Base-by-base conservation (phyloP, 1,140 invertebrate genomes). In the Drosophila chauvacae region DNA sequence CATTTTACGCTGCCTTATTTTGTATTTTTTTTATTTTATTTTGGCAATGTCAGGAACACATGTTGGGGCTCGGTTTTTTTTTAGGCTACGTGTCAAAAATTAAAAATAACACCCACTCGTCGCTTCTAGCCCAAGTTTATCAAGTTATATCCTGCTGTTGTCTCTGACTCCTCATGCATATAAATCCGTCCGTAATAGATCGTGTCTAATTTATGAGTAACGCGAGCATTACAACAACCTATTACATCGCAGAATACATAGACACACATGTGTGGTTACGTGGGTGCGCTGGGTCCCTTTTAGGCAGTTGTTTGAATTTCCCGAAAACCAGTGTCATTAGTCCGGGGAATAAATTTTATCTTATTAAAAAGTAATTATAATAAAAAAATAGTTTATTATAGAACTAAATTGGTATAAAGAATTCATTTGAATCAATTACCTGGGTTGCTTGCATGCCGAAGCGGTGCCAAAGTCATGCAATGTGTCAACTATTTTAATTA, bases 31-130 rank as follows among this genome's bases (percentile, higher is more conserved):
- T 47, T 44, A 3, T 55, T 55, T 41, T 39, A n/a, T 18, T 44
- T 65, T 70, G 20, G 45, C 73, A 81, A 81, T 88, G 81, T 69
- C 85, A 81, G 79, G 48, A 81, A 72, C 84, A 90, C 77, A 77
- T 88, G 80, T 81, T 72, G 7, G n/a, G 11, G 20, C 44, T 39
- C 14, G 20, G 7, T 30, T 82, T 77, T 53, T 53, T 57, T 62
- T 60, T 55, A 59, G 33, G 66, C 68, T 80, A 90, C 85, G 86
- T 90, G 85, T 90, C 85, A 90, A 85, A 88, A 90, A 90, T 90
- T 85, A 85, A 90, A 81, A 90, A 77, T 59, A 55, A 63, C 42
- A 56, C 59, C 51, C 35, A 42, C 68, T 42, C 66, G 41, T 39
- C 64, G 35, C 44, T 60, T n/a, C 44, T 16, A 30, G 30, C 23